Evolutionary conservation across 2,888 invertebrate species (phyloP), one percentile per base, ranked within the genome.

Genomic region (Eupithecia centaureata): DNA sequence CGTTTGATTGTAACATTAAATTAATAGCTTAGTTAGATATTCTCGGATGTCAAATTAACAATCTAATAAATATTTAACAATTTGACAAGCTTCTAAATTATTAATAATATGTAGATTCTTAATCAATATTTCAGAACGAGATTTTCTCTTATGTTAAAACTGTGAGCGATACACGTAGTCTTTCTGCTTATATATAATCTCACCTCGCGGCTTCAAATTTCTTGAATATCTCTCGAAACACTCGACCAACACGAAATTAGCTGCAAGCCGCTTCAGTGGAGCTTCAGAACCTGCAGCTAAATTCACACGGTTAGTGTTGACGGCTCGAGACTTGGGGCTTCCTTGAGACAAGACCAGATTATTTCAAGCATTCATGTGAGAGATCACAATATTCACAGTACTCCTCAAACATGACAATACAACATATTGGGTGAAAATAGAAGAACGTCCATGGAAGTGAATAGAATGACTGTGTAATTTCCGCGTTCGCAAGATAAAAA

Each of bases 241-340:
- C 51, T 60, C 30, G 27, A 33, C 18, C 30, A 32, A 61, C 61
- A 33, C 18, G 33, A 33, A 61, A 33, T 61, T 62, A 56, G 62
- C 30, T 18, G 59, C 57, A 32, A 33, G 32, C 32, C 15, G 15
- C 30, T 30, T 56, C 30, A 56, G n/a, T n/a, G 18, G 57, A 33
- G 32, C 32, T 57, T 57, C n/a, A 10, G 28, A 56, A 56, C 56
- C 32, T 58, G 38, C 59, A 38, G 38, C 38, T 59, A 59, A 67
- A 62, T 54, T 56, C 60, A 35, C 60, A 60, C 63, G 42, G 63
- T 63, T 63, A 18, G 28, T 57, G 61, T 68, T 67, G 54, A 57
- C 32, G 13, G 18, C 32, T 57, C 18, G 18, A 33, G 32, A 32
- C 13, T 18, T 15, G 18, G 18, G 57, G 18, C 18, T 18, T 8